Evolutionary conservation across 1,140 invertebrate species (phyloP), one percentile per base, ranked within the genome.

Genomic region (Cydia pomonella): DNA sequence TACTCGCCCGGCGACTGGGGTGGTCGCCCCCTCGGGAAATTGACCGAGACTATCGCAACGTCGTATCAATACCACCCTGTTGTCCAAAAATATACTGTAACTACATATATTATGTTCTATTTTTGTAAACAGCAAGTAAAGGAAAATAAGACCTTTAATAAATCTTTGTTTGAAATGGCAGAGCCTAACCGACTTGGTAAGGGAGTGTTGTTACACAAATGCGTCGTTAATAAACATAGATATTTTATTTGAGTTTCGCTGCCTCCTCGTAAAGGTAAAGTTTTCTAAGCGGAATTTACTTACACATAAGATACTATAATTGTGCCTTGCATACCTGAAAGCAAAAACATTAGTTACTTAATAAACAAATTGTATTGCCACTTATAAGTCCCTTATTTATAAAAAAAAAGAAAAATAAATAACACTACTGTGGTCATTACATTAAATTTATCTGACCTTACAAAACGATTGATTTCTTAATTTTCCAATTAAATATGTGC

Each of bases 201-300:
- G 64, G 64, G 64, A 66, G 63, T 18, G 64, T 33, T 69, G 64
- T 69, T 69, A 69, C 64, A 69, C 64, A 69, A 69, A 69, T 69
- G 41, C 64, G 33, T 29, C 53, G 53, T 12, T 69, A 69, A 33
- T 69, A 69, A 69, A 33, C 27, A 69, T 23, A 41, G 63, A 23
- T 18, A 69, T 69, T 69, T 69, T 69, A 69, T 69, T 69, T 69
- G 64, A 69, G 64, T 69, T 66, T 38, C 64, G 64, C 18, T 29
- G 63, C 23, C 21, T 69, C 33, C 3, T 69, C 64, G 18, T 33
- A 33, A 66, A 69, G 64, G 27, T 38, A 3, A 69, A 69, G 6
- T 69, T 59, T 38, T 29, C 16, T 33, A 69, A 69, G 21, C 18
- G 27, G 29, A 69, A 69, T 69, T 69, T 69, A 69, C 64, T 69